Base-by-base conservation (phyloP, 2,113 vertebrate species). In the Grammomys surdaster region DNA sequence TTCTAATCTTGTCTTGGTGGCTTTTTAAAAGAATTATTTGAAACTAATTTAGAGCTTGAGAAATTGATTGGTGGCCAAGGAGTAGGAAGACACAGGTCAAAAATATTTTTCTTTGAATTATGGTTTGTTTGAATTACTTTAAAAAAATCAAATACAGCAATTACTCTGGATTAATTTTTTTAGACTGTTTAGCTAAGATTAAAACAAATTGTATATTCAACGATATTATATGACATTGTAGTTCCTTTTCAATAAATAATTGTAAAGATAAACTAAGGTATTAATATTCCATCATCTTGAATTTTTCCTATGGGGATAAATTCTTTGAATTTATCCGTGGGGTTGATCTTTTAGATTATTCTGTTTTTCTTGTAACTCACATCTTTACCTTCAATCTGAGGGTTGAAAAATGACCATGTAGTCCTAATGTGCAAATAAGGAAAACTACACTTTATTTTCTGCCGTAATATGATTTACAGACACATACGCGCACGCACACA, bases 121-220 rank as follows among this genome's bases (percentile, higher is more conserved):
- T 93, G 7, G 1, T 81, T 76, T 77, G 13, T 60, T 93, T 54
- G 17, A 82, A 69, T 7, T 82, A 17, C 11, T 82, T 89, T 28
- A 84, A 40, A 91, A 92, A 81, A 75, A 75, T 60, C 24, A 81
- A 63, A 67, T 63, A 58, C 48, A 75, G 36, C 28, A 48, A 86
- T 86, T 73, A 46, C 40, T 54, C 51, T 81, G n/a, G 56, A 67
- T 67, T 86, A 65, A 6, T 67, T 86, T 86, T 67, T 67, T 33
- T 28, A 90, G 14, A 7, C 69, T 11, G 46, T 33, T 93, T 93
- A 87, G 87, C 81, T 93, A 13, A 93, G 17, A 89, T 89, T 63
- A 90, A 78, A 86, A 90, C 9, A 54, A 75, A 40, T 89, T 85
- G 26, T 28, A 75, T 73, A 86, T 86, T 87, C 51, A 90, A 17